These are phyloP conservation scores for Cantharis flavilabris DNA, from an alignment of 2,888 invertebrate species.

Conservation along the genomic window DNA sequence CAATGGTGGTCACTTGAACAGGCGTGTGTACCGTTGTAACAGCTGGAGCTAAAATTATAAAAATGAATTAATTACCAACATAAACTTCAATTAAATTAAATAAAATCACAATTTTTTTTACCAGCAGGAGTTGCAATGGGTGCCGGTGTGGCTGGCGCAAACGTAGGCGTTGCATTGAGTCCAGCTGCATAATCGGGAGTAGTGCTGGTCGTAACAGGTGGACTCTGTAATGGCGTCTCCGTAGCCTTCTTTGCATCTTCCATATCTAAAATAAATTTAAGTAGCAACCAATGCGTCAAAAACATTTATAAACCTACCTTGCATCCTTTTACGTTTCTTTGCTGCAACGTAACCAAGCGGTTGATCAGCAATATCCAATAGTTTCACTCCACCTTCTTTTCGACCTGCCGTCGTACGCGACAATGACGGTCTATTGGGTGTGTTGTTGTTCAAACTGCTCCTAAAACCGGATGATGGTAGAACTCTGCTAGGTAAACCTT, in stretches of 20 bases:
- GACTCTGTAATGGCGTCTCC: constrained; percentile 51
- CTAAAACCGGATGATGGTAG: constrained; percentile 68
- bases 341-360: constrained; percentile 83
- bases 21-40: constrained; percentile 22
- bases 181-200: constrained; percentile 88
- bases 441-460: constrained; percentile 57
- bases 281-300: neutral
- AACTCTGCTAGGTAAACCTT: constrained; percentile 86
- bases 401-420: constrained; percentile 68
- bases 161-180: constrained; percentile 63
- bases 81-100: no score
- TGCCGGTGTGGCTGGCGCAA: constrained; percentile 54
- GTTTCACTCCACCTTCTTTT: constrained; percentile 92
- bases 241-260: constrained; percentile 70
- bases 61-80: no score
- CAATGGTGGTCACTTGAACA: neutral
- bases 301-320: constrained; percentile 59
- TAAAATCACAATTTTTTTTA: constrained; percentile 27
- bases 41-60: constrained; percentile 37
- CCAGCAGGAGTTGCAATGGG: constrained; percentile 45
- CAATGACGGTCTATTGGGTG: constrained; percentile 61
- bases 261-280: constrained; percentile 55
- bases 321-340: constrained; percentile 84
- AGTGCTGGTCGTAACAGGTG: constrained; percentile 46
- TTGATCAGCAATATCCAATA: constrained; percentile 92